Percentiles rank a stretch among this genome's conserved stretches.
phyloP scores from a whole-genome alignment of 2,113 vertebrate species.

The Anolis carolinensis region DNA sequence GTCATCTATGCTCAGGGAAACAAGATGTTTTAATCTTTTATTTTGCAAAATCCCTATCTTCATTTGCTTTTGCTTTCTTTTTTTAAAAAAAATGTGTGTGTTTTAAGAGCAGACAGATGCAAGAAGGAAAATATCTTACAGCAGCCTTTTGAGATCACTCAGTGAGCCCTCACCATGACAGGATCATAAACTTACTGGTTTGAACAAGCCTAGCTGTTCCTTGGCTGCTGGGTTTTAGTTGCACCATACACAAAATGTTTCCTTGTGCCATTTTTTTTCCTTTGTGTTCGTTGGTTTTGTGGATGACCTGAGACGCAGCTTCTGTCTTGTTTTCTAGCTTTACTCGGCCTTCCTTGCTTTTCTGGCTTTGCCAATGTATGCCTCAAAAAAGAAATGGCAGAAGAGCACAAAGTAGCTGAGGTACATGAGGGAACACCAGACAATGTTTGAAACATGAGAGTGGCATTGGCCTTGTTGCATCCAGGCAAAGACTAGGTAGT shows the following conservation, averaged over 20 bases:
- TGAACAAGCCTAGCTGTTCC: conserved; percentile 73
- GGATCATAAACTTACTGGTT: conserved; percentile 83
- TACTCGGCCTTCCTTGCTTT: conserved; percentile 75
- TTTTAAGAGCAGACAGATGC: conserved; percentile 68
- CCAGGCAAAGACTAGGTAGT: conserved; percentile 98
- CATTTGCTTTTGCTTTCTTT: conserved; percentile 3
- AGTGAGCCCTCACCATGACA: conserved; percentile 79
- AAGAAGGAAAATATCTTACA: conserved; percentile 66
- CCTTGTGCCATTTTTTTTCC: conserved; percentile 82
- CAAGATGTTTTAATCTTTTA: conserved; percentile 48
- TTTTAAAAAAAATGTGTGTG: conserved; percentile 45
- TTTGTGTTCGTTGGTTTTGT: conserved; percentile 69
- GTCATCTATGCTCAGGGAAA: conserved; percentile 62
- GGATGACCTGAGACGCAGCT: conserved; percentile 84
- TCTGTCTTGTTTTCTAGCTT: conserved; percentile 66
- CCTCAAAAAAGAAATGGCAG: conserved; percentile 97
- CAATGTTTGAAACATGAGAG: conserved; percentile 96
- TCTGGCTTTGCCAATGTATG: conserved; percentile 90
- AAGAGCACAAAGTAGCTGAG: conserved; percentile 99
- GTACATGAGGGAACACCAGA: conserved; percentile 99
- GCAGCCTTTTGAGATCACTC: conserved; percentile 72
- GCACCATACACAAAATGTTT: conserved; percentile 76
- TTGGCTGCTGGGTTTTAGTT: conserved; percentile 80
- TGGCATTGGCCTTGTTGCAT: conserved; percentile 97
- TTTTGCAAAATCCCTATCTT: conserved; percentile 37